Percentiles rank a stretch among this genome's conserved stretches.
Conservation (phyloP, 2,888 invertebrate species). For the Willowsia nigromaculata region DNA sequence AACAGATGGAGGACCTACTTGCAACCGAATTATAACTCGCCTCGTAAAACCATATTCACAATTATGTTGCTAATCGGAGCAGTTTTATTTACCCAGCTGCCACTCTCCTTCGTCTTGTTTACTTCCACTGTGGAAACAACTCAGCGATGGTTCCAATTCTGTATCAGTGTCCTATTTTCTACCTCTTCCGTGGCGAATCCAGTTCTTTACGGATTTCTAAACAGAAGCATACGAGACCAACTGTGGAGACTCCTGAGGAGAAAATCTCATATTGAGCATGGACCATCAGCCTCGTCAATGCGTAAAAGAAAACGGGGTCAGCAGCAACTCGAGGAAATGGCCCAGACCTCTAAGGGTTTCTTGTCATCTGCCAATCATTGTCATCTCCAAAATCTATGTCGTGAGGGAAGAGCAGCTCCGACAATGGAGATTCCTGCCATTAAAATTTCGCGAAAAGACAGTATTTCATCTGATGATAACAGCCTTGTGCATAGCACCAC, state of each 20-base stretch:
- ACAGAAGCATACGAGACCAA: constrained; percentile 77
- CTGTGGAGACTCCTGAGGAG: constrained; percentile 72
- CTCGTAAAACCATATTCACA: constrained; percentile 77
- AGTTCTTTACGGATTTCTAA: constrained; percentile 78
- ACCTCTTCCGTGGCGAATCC: constrained; percentile 76
- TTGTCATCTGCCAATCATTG: constrained; percentile 62
- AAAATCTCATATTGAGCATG: constrained; percentile 53
- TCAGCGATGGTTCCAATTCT: constrained; percentile 72
- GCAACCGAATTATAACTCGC: constrained; percentile 76
- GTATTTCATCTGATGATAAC: constrained; percentile 68
- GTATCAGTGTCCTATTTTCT: constrained; percentile 74
- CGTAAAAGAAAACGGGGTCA: constrained; percentile 66
- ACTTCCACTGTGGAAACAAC: constrained; percentile 67
- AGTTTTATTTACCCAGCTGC: constrained; percentile 76
- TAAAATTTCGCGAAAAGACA: constrained; percentile 65
- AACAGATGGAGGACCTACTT: constrained; percentile 76
- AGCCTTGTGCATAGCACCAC: constrained; percentile 26
- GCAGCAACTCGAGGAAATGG: constrained; percentile 64
- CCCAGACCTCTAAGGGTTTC: constrained; percentile 59
- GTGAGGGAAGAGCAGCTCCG: neutral
- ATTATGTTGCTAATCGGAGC: constrained; percentile 77
- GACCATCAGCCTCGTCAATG: constrained; percentile 60
- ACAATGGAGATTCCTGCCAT: constrained; percentile 58
- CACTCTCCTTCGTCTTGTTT: constrained; percentile 74
- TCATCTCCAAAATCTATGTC: constrained; percentile 59